A percentile compares a stretch with the other conserved stretches of the same genome.
phyloP scores from a whole-genome alignment of 2,888 invertebrate species.

The Drosophila neutralis region DNA sequence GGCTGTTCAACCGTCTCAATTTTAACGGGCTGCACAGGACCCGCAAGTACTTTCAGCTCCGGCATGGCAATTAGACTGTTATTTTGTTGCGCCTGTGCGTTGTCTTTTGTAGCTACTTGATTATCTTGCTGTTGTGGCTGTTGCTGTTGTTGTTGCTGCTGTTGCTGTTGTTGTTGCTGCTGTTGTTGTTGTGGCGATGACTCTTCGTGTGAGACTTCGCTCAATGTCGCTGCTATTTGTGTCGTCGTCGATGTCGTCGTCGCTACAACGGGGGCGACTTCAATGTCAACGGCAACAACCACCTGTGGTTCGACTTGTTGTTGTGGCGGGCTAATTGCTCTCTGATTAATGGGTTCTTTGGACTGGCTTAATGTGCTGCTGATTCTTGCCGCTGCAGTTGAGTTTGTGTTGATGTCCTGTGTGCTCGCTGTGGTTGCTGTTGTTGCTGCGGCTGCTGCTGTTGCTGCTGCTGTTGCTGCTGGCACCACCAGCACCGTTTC shows the following conservation, averaged over 20 bases:
- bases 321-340: constrained; percentile 42
- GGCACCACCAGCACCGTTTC: constrained; percentile 69
- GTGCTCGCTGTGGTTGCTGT: constrained; percentile 6
- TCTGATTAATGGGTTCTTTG: constrained; percentile 76
- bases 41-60: constrained; percentile 78
- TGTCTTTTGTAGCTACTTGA: constrained; percentile 69
- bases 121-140: constrained; percentile 30
- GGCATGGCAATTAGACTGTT: constrained; percentile 76
- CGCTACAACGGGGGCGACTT: constrained; percentile 41
- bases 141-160: constrained; percentile 19
- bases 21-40: constrained; percentile 78
- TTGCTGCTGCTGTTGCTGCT: constrained; percentile 34
- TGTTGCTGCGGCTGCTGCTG: constrained; percentile 7
- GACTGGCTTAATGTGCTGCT: constrained; percentile 48
- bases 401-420: constrained; percentile 33
- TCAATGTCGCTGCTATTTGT: constrained; percentile 78
- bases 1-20: constrained; percentile 70
- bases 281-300: constrained; percentile 54
- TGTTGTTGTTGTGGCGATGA: constrained; percentile 59
- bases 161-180: constrained; percentile 22
- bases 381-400: constrained; percentile 27
- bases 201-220: constrained; percentile 61
- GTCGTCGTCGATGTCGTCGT: constrained; percentile 47
- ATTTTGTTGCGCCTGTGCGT: constrained; percentile 49
- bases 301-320: constrained; percentile 41